These are phyloP conservation scores for Sceloporus tristichus DNA, from an alignment of 2,113 vertebrate genomes.

Conservation along the genomic window DNA sequence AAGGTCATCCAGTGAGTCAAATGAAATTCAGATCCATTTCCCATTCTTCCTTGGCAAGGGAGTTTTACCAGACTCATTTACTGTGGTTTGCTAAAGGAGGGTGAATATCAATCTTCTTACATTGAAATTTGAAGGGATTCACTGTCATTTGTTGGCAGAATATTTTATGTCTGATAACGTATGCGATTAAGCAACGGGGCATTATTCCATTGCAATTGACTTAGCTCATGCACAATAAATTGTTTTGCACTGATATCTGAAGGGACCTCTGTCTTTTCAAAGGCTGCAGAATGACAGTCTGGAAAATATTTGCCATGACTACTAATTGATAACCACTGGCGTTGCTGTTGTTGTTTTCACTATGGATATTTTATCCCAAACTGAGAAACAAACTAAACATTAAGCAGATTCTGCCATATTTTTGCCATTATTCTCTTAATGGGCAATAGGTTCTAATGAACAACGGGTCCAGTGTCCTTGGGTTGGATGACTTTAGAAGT, in stretches of 20 bases:
- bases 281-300: background rate
- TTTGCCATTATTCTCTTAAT: background rate
- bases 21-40: slow-evolving; percentile 1
- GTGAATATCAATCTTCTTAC: background rate
- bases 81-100: background rate
- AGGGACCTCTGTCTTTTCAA: background rate
- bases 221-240: background rate
- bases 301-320: slow-evolving; percentile 1
- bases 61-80: background rate
- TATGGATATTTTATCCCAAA: background rate
- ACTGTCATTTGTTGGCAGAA: background rate
- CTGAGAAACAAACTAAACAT: background rate
- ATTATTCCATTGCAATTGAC: background rate
- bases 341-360: background rate
- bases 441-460: too few species aligned
- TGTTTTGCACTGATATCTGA: slow-evolving; percentile 10
- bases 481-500: background rate
- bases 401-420: background rate
- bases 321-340: slow-evolving; percentile 6
- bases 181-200: background rate
- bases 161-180: background rate
- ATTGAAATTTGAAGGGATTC: slow-evolving; percentile 10
- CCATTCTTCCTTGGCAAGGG: slow-evolving; percentile 15
- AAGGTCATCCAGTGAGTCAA: slow-evolving; percentile 22
- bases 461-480: background rate